Evolutionary conservation across 2,888 invertebrate species (phyloP), one percentile per base, ranked within the genome.

Genomic region (Heliconius ismenius): DNA sequence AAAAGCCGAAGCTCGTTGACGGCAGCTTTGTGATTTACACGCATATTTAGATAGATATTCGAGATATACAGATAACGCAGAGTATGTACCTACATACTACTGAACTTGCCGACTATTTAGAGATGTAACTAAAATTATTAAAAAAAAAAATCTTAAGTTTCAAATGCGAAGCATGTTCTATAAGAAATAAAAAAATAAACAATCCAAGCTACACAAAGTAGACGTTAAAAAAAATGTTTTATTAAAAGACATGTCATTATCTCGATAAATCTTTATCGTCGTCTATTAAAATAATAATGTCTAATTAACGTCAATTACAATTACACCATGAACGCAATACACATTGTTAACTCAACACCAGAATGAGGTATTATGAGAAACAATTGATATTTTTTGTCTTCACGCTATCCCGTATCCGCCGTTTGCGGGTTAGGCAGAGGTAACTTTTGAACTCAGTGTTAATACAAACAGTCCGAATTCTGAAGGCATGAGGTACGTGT

Each of bases 231-330:
- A 54, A 54, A 69, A 54, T 49, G 1, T 69, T 49, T 28, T 26
- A 68, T 26, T 24, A 49, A 9, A 4, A 7, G 15, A 67, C 69
- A 10, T 15, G 36, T 60, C 13, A 60, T 73, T 62, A 39, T 36
- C 36, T 60, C 26, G 2, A 18, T 4, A 62, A 39, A 62, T 9
- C 21, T n/a, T n/a, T n/a, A n/a, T n/a, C n/a, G n/a, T n/a, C n/a
- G 11, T 39, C 11, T 39, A 39, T 58, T 36, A 58, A 36, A 58
- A 15, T 67, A 70, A 70, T 36, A 58, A 70, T 36, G 36, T 32
- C 9, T 70, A 9, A 58, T 58, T 58, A 70, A 43, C n/a, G 70
- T 24, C 70, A 36, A 58, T 58, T 58, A 58, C 58, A 58, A 58
- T 58, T 58, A 58, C 9, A 18, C 18, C 10, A 28, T 68, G 18